Evolutionary conservation across 2,888 invertebrate species (phyloP), one percentile per base, ranked within the genome.

Genomic region (Leucania comma): DNA sequence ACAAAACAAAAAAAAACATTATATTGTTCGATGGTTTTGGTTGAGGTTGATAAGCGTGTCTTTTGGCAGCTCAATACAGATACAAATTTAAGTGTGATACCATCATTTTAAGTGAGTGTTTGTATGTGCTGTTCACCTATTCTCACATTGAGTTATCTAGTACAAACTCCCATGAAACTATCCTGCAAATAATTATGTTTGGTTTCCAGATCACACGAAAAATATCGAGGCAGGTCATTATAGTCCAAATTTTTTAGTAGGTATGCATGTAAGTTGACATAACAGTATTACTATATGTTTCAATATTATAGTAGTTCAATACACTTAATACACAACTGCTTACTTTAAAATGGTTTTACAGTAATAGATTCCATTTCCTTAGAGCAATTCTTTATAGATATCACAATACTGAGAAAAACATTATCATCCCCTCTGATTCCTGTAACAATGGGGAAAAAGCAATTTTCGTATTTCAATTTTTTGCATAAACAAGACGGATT

Each of bases 271-370:
- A 59, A 12, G n/a, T 70, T 24, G 22, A 29, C 2, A 26, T 29
- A 35, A 50, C 17, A 38, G 24, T 22, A 61, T 26, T 46, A 10
- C 29, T 5, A 2, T 10, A 42, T 50, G 10, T 22, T 64, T 6
- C 12, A 56, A 22, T 38, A 57, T 50, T 20, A 74, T n/a, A n/a
- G 35, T 51, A 26, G 22, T 14, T 17, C 24, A 73, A 48, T 64
- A n/a, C n/a, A n/a, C n/a, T 53, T 26, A 8, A 24, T 12, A 53
- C 22, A 51, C 5, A 42, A 26, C 24, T 64, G 22, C 22, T 17
- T 42, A 5, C 17, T 50, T 42, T 24, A 29, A 56, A 51, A 63
- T 17, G 1, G 1, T 24, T 62, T 12, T 38, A 46, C 4, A 4
- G 32, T 10, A 46, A 20, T 14, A 0, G 14, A 26, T 26, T 61